Evolutionary conservation across 2,888 invertebrate species (phyloP).

Genomic region (Metallyticus violacea): DNA sequence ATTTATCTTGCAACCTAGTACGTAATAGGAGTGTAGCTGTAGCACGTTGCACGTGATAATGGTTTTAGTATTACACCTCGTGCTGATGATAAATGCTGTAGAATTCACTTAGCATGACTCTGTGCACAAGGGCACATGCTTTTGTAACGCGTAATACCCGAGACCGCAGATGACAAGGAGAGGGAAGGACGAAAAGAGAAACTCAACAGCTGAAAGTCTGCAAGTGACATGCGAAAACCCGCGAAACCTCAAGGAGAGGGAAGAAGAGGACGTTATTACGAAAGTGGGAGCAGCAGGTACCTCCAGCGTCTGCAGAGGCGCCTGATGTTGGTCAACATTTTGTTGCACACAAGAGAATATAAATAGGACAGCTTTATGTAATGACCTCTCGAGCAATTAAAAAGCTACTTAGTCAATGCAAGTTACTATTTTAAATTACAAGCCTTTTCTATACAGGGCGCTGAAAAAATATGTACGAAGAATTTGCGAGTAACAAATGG

Average conservation of each 20-base stretch:
- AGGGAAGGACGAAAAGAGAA: not conserved
- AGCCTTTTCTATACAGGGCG: too few species aligned
- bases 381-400: too few species aligned
- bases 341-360: not conserved
- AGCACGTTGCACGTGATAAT: too few species aligned
- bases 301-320: not conserved
- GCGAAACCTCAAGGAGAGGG: constrained; percentile 8
- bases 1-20: too few species aligned
- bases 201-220: not conserved
- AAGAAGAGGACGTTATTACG: not conserved
- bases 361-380: too few species aligned
- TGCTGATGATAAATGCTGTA: not conserved
- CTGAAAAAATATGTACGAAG: too few species aligned
- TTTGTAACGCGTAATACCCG: not conserved
- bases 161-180: not conserved
- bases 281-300: not conserved
- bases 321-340: not conserved
- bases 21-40: too few species aligned
- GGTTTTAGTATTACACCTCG: too few species aligned
- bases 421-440: too few species aligned
- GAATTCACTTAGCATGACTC: not conserved
- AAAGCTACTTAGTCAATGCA: too few species aligned
- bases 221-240: constrained; percentile 8
- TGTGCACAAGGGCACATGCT: not conserved
- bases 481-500: too few species aligned